phyloP scores from a whole-genome alignment of 2,113 vertebrate genomes.

The Crotalus tigris region DNA sequence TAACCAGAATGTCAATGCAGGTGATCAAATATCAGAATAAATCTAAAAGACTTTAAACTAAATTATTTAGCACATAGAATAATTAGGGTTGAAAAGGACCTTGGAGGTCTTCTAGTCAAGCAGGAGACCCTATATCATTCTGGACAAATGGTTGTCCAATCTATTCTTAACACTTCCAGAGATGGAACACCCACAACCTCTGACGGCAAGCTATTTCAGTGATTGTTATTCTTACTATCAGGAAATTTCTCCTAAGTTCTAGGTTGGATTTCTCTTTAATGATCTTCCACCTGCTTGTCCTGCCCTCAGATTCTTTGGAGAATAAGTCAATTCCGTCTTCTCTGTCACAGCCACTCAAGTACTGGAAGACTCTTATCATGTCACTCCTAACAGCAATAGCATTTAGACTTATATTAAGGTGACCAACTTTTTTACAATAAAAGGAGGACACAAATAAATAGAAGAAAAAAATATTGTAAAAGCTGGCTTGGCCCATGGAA shows the following conservation, averaged over 20 bases:
- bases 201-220: neutral
- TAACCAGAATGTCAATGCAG: neutral
- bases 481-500: no score
- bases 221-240: neutral
- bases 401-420: no score
- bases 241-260: neutral
- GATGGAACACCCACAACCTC: neutral
- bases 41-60: neutral
- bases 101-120: neutral
- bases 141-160: neutral
- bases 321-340: neutral
- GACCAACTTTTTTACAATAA: no score
- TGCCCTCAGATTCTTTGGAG: neutral
- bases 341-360: neutral
- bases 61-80: neutral
- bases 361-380: neutral
- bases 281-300: neutral
- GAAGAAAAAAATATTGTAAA: no score
- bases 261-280: neutral
- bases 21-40: neutral
- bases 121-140: neutral
- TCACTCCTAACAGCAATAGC: neutral
- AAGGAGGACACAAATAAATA: no score
- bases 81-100: neutral
- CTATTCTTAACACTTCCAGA: neutral